These are phyloP conservation scores for Sebastes itinus DNA, from an alignment of 2,797 vertebrate species.

Conservation along the genomic window DNA sequence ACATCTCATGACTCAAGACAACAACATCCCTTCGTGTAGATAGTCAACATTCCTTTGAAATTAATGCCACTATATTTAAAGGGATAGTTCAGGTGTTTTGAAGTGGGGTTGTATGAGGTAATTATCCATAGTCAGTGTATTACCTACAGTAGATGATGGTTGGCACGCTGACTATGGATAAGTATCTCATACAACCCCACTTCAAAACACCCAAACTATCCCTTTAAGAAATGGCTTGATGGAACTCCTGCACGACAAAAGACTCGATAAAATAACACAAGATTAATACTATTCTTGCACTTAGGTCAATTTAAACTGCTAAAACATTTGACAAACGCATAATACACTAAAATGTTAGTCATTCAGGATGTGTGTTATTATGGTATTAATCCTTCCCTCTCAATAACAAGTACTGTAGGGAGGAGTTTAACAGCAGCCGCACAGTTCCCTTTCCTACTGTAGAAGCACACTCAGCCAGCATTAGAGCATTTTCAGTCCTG, in stretches of 20 bases:
- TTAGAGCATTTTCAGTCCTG: conserved; percentile 3
- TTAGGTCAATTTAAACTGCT: background rate
- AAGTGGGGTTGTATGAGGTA: no score
- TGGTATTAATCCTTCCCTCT: background rate
- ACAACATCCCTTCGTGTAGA: background rate
- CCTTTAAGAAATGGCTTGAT: background rate
- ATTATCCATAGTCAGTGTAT: no score
- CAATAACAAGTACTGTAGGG: background rate
- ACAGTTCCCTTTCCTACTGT: background rate
- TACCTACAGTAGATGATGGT: no score
- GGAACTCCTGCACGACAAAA: background rate
- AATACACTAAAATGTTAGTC: background rate
- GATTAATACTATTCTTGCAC: background rate
- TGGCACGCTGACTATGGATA: no score
- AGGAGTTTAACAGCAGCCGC: background rate
- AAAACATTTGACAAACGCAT: background rate
- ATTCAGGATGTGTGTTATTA: background rate
- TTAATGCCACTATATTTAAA: background rate
- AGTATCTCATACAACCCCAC: no score
- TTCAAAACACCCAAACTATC: no score
- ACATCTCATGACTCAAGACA: background rate
- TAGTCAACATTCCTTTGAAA: background rate
- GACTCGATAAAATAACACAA: background rate
- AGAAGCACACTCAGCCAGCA: background rate
- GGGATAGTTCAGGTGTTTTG: no score